Evolutionary conservation across 2,113 vertebrate species (phyloP).

Genomic region (Melanerpes formicivorus): DNA sequence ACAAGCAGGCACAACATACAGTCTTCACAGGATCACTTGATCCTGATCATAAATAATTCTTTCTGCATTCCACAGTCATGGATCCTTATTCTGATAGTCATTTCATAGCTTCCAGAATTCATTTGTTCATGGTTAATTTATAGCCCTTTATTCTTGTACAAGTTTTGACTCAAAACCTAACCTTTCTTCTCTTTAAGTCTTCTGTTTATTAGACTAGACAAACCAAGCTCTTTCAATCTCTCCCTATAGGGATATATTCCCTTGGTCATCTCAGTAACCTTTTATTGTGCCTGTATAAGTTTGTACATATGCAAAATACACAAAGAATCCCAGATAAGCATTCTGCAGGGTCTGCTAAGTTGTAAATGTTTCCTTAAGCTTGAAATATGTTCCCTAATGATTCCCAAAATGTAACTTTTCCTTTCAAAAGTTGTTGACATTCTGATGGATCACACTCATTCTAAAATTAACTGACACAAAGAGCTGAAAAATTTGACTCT

Average conservation of each 20-base stretch:
- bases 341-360: not conserved
- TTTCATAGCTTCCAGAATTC: not conserved
- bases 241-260: not conserved
- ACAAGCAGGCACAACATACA: not conserved
- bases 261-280: not conserved
- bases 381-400: not conserved
- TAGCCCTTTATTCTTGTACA: not conserved
- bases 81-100: not conserved
- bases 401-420: not conserved
- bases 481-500: not conserved
- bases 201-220: not conserved
- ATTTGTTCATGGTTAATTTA: not conserved
- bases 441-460: not conserved
- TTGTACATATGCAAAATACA: not conserved
- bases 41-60: rapidly evolving
- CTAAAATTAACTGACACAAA: not conserved
- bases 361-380: not conserved
- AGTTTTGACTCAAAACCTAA: conserved; percentile 1
- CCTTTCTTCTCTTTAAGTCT: not conserved
- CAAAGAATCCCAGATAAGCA: not conserved
- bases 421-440: not conserved
- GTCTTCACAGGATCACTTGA: not conserved
- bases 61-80: not conserved
- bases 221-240: not conserved
- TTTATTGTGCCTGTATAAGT: not conserved